Evolutionary conservation across 2,797 vertebrate genomes (phyloP).

Genomic region (Etheostoma perlongum): DNA sequence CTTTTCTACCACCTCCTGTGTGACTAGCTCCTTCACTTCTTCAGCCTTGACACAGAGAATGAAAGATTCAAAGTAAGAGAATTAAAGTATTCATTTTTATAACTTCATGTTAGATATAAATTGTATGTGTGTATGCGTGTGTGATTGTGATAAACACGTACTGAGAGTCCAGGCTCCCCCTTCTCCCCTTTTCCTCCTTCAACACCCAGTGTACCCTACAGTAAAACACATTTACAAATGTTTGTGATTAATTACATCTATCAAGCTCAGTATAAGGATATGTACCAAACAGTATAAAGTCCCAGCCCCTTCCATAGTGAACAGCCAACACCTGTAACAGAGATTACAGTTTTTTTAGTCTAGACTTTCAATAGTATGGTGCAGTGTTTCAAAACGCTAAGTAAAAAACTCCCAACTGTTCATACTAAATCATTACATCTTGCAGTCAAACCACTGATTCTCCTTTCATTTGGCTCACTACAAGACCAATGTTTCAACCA

Average conservation of each 20-base stretch:
- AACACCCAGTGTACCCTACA: slow-evolving; percentile 84
- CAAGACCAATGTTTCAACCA: too few relatives aligned
- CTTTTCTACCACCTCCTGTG: slow-evolving; percentile 84
- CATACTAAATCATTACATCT: too few relatives aligned
- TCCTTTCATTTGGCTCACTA: too few relatives aligned
- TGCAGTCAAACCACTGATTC: too few relatives aligned
- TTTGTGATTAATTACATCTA: not conserved
- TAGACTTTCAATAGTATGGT: too few relatives aligned
- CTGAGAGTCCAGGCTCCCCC: slow-evolving; percentile 90
- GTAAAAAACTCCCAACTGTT: too few relatives aligned
- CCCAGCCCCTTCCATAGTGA: not conserved
- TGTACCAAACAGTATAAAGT: not conserved
- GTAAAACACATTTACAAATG: slow-evolving; percentile 13
- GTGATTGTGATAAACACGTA: slow-evolving; percentile 71
- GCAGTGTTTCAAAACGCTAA: too few relatives aligned
- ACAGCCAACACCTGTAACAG: not conserved
- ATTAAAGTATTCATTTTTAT: not conserved
- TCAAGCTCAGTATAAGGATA: not conserved
- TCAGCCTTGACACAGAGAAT: slow-evolving; percentile 81
- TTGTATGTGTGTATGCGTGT: slow-evolving; percentile 1
- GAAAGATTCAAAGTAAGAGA: slow-evolving; percentile 20
- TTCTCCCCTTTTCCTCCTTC: slow-evolving; percentile 90
- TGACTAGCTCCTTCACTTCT: slow-evolving; percentile 89
- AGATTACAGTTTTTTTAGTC: not conserved
- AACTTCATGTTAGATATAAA: not conserved